Percentiles rank a stretch among this genome's conserved stretches.
Conservation (phyloP, 2,888 invertebrate genomes). For the Zelleria hepariella region DNA sequence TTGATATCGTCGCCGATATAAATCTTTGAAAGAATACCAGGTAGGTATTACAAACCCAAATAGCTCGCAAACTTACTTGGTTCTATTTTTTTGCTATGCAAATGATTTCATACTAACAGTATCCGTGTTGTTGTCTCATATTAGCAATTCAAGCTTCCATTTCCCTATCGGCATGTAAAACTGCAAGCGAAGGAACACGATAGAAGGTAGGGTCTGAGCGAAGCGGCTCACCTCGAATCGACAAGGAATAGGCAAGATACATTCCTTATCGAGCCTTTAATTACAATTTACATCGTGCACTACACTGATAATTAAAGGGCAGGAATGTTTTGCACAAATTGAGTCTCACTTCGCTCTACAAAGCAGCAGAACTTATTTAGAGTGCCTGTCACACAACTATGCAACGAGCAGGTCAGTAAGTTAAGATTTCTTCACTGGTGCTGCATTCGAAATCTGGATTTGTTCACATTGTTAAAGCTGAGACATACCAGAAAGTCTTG, state of each 20-base stretch:
- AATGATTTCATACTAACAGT: background rate
- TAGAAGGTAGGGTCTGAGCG: background rate
- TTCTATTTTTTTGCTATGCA: background rate
- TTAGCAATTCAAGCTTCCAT: background rate
- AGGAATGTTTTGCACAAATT: constrained; percentile 50
- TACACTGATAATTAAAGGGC: constrained; percentile 36
- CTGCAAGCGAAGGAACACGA: background rate
- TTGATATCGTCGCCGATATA: no score
- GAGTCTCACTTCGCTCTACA: constrained; percentile 23
- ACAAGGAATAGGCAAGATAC: constrained; percentile 11
- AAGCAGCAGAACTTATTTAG: background rate
- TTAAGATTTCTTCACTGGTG: background rate
- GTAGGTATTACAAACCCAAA: background rate
- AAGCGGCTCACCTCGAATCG: constrained; percentile 5
- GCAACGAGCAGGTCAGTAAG: background rate
- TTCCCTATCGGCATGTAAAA: background rate
- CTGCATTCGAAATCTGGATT: background rate
- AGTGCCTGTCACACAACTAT: background rate
- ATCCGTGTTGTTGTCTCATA: background rate
- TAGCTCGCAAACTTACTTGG: background rate
- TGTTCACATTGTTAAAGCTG: background rate
- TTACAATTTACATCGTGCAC: constrained; percentile 39
- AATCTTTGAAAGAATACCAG: no score
- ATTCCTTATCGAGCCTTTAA: constrained; percentile 26
- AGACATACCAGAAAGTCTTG: background rate